These are phyloP conservation scores for Leptinotarsa undecemlineata DNA, from an alignment of 1,140 invertebrate genomes.

Conservation along the genomic window DNA sequence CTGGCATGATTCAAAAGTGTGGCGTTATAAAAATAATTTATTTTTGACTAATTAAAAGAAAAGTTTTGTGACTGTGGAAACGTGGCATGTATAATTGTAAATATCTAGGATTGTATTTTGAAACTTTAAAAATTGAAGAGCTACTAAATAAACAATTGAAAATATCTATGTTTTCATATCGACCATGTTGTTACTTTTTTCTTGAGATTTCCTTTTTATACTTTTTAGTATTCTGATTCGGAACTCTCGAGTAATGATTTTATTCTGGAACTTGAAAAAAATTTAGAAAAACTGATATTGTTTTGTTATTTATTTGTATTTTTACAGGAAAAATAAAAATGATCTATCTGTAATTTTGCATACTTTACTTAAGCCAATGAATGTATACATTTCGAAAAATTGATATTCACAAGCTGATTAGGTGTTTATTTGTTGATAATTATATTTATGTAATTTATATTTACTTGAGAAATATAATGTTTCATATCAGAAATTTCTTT, in stretches of 20 bases:
- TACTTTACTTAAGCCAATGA: not conserved
- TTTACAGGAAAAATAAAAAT: not conserved
- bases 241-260: conserved; percentile 14
- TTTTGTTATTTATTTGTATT: conserved; percentile 6
- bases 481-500: conserved; percentile 16
- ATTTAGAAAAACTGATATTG: not conserved
- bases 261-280: not conserved
- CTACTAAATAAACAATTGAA: conserved; percentile 28
- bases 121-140: conserved; percentile 28
- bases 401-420: not conserved
- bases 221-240: conserved; percentile 15
- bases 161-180: conserved; percentile 28
- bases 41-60: conserved; percentile 28
- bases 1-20: conserved; percentile 70
- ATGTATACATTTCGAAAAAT: not conserved
- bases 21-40: conserved; percentile 37
- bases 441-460: conserved; percentile 17
- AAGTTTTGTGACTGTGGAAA: conserved; percentile 31
- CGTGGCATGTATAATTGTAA: conserved; percentile 43
- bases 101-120: conserved; percentile 43
- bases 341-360: not conserved
- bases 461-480: conserved; percentile 15
- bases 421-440: conserved; percentile 14
- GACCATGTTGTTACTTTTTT: conserved; percentile 15
- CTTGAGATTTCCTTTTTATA: conserved; percentile 19